These are phyloP conservation scores for Spongilla lacustris DNA, from an alignment of 37 sponge, comb jelly and placozoan species.

Conservation along the genomic window DNA sequence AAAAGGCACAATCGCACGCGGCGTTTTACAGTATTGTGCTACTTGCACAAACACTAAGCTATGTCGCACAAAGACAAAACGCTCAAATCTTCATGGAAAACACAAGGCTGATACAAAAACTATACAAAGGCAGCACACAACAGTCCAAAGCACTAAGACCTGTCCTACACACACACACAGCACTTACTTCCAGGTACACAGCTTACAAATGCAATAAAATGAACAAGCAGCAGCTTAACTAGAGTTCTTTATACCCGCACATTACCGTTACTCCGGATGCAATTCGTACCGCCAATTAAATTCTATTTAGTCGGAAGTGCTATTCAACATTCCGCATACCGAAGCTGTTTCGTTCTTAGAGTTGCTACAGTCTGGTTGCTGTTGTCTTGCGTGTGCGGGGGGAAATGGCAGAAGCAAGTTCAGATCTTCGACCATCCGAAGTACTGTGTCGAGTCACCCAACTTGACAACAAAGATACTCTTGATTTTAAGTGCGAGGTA, in stretches of 20 bases:
- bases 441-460: not conserved
- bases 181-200: not conserved
- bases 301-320: not conserved
- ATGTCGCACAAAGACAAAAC: no score
- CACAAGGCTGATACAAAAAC: no score
- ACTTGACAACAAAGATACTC: not conserved
- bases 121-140: no score
- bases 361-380: not conserved
- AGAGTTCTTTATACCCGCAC: not conserved
- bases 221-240: not conserved
- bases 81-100: no score
- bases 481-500: not conserved
- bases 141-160: constrained; percentile 13
- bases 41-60: constrained; percentile 30
- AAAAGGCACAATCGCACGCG: constrained; percentile 4
- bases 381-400: not conserved
- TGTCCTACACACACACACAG: constrained; percentile 29
- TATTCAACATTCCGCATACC: not conserved
- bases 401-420: not conserved
- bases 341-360: no score
- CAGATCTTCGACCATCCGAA: not conserved
- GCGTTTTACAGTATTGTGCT: constrained; percentile 23
- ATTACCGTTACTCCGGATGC: not conserved
- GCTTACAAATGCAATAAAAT: not conserved
- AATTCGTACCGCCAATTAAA: not conserved